Evolutionary conservation across 2,113 vertebrate species (phyloP), one percentile per base, ranked within the genome.

Genomic region (Monarcha castaneiventris): DNA sequence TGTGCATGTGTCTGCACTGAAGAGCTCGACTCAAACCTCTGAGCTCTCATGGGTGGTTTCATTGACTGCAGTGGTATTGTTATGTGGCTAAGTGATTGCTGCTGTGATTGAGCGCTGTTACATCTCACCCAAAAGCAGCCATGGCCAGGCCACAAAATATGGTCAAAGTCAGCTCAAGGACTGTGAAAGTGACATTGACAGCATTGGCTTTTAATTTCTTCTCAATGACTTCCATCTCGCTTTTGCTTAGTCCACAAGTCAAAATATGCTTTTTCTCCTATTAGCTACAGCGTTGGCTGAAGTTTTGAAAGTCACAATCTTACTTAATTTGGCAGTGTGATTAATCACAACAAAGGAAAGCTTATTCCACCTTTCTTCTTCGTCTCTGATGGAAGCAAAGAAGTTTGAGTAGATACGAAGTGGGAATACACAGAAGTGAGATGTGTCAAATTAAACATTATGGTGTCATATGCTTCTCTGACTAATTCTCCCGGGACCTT

Each of bases 81-180:
- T 93, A 39, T 71, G 85, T 80, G 87, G 67, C 74, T 55, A 49
- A 86, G 61, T 9, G 51, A 82, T 94, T 54, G 15, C 73, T 89
- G 82, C 64, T 88, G 59, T 74, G 79, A 90, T 48, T 55, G 76
- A 87, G 37, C 58, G 61, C 77, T 96, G 76, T 84, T 92, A 25
- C 84, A 62, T 94, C 92, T 94, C 90, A 30, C 90, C 94, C 96
- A 90, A 95, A 93, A 93, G 61, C 64, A 93, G 44, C 9, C 2
- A 90, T 39, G 62, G 90, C 93, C 94, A 89, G 93, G 86, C 90
- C 93, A 68, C 86, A 94, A 90, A 94, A 72, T 75, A 64, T 26
- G 58, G 72, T 89, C 88, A 78, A 78, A 94, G 80, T 87, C 89
- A 81, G 43, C 87, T 79, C 51, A 68, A 87, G 84, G 89, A 62